Evolutionary conservation across 2,113 vertebrate species (phyloP), one percentile per base, ranked within the genome.

Genomic region (Oenanthe oenanthe): DNA sequence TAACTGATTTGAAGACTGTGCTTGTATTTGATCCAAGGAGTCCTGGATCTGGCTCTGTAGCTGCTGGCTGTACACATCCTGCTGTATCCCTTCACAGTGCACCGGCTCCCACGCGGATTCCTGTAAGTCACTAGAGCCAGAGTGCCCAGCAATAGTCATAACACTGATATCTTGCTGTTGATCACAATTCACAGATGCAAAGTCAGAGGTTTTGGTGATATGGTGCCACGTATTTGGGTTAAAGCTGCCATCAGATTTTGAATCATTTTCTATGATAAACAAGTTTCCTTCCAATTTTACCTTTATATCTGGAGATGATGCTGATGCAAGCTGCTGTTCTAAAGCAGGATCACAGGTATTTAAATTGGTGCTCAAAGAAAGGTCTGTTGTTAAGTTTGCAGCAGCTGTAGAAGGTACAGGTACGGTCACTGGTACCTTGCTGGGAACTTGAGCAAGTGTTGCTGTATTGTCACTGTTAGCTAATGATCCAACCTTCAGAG

Each of bases 251-350:
- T 96, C 98, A 17, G 97, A 91, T 91, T 98, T 97, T 60, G 97
- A 97, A 76, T 97, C 93, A 72, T 92, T 97, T 87, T 99, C 98
- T 95, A 98, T 95, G 94, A 98, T 94, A 95, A 98, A 98, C 82
- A 98, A 79, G 63, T 94, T 98, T 82, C 98, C 98, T 98, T 98
- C 98, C 95, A 98, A 97, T 97, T 98, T 99, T 76, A 98, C 97
- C 91, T 98, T 98, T 68, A 97, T 94, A 73, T 98, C 98, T 87
- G 98, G 98, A 85, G 98, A 96, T 29, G 97, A 96, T 48, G 97
- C 95, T 92, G 98, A 96, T 86, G 97, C 81, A 91, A 97, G 97
- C 97, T 98, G 98, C 85, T 96, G 97, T 72, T 96, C 97, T 91
- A 98, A 96, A 95, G 98, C 56, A 78, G 98, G 95, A 89, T 98